Evolutionary conservation across 2,888 invertebrate species (phyloP).

Genomic region (Branchellion lobata): DNA sequence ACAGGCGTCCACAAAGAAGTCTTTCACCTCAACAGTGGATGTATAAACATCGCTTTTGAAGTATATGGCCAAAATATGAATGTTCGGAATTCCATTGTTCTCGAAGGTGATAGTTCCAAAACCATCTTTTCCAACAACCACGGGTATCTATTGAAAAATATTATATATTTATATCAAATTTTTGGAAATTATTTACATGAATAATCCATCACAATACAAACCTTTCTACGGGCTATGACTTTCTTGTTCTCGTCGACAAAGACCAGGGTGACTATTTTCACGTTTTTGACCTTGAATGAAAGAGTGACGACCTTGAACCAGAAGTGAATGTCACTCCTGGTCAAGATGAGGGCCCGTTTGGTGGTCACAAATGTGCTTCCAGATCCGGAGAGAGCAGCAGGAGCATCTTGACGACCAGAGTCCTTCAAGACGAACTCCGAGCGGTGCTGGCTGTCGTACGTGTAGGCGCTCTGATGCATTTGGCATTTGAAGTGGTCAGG

Average conservation of each 20-base stretch:
- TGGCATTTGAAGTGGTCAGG: neutral
- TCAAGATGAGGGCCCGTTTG: neutral
- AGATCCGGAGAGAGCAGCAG: neutral
- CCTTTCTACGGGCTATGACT: neutral
- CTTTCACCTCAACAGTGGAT: too few species aligned
- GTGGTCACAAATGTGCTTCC: neutral
- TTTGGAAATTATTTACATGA: too few species aligned
- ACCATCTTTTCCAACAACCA: too few species aligned
- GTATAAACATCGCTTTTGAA: too few species aligned
- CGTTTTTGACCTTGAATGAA: neutral
- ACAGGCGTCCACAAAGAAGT: too few species aligned
- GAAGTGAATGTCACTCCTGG: neutral
- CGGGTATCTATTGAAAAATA: too few species aligned
- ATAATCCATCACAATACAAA: too few species aligned
- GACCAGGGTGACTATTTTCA: neutral
- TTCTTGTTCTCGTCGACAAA: neutral
- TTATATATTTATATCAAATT: too few species aligned
- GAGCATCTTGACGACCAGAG: neutral
- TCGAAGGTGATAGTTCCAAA: too few species aligned
- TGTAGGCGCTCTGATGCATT: neutral
- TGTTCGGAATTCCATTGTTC: too few species aligned
- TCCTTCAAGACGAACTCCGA: neutral
- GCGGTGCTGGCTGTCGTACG: neutral
- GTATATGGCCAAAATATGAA: too few species aligned
- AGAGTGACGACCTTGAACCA: neutral